Evolutionary conservation across 2,113 vertebrate genomes (phyloP).

Genomic region (Hirundichthys speculiger): DNA sequence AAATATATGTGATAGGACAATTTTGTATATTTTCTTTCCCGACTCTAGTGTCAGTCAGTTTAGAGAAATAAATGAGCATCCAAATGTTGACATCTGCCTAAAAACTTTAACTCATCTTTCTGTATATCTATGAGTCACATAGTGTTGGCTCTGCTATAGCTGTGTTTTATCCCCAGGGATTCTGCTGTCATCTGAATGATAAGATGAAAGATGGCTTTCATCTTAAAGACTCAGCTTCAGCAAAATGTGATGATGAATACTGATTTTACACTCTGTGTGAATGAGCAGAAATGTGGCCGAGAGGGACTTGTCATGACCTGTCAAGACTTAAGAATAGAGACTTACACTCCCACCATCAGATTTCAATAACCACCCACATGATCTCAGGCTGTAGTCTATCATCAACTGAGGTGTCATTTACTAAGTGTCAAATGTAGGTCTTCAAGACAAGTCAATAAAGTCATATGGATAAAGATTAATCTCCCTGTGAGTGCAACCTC

Average conservation of each 20-base stretch:
- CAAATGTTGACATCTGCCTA: conserved; percentile 10
- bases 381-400: conserved; percentile 35
- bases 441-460: conserved; percentile 30
- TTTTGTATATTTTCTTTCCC: too few species aligned
- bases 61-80: not conserved
- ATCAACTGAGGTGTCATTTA: conserved; percentile 33
- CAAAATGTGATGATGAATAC: conserved; percentile 60
- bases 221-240: conserved; percentile 54
- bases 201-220: conserved; percentile 62
- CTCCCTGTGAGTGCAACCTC: conserved; percentile 3
- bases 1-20: too few species aligned
- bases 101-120: conserved; percentile 7
- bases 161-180: conserved; percentile 42
- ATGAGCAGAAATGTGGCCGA: conserved; percentile 41
- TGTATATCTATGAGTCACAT: conserved; percentile 32
- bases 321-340: conserved; percentile 37
- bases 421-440: conserved; percentile 28
- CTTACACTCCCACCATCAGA: conserved; percentile 39
- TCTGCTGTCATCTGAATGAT: conserved; percentile 54
- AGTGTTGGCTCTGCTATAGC: conserved; percentile 25
- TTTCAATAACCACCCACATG: conserved; percentile 61
- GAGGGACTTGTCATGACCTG: conserved; percentile 52
- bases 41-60: not conserved
- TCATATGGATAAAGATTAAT: conserved; percentile 12
- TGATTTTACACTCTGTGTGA: conserved; percentile 49